Conservation (phyloP, 2,113 vertebrate species). For the Apeltes quadracus region DNA sequence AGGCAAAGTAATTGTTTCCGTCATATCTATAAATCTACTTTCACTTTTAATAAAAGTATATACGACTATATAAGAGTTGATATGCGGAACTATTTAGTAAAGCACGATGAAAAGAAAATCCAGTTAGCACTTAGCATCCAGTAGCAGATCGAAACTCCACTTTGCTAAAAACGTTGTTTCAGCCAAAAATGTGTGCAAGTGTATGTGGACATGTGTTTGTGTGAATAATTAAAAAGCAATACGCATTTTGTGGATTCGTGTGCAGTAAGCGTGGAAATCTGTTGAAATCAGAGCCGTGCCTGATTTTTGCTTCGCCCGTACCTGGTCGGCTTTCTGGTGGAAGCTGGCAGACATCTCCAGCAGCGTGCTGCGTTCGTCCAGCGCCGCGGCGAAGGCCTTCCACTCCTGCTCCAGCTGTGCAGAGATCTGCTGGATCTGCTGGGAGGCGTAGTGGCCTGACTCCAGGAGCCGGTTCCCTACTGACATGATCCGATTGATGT, state of each 20-base stretch:
- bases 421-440: constrained; percentile 98
- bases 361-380: constrained; percentile 95
- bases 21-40: not conserved
- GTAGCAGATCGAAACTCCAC: not conserved
- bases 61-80: not conserved
- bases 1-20: not conserved
- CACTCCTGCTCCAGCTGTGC: constrained; percentile 96
- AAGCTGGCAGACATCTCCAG: constrained; percentile 97
- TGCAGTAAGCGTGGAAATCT: not conserved
- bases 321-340: constrained; percentile 98
- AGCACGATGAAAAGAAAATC: not conserved
- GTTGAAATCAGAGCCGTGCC: not conserved
- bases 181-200: not conserved
- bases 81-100: not conserved
- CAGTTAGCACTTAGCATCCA: not conserved
- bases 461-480: constrained; percentile 94
- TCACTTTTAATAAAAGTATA: not conserved
- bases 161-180: not conserved
- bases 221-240: not conserved
- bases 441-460: constrained; percentile 94
- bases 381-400: constrained; percentile 95
- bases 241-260: not conserved
- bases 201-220: not conserved
- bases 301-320: constrained; percentile 51
- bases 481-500: constrained; percentile 98